These are phyloP conservation scores for Alviniconcha strummeri DNA, from an alignment of 2,888 invertebrate genomes.

Conservation along the genomic window DNA sequence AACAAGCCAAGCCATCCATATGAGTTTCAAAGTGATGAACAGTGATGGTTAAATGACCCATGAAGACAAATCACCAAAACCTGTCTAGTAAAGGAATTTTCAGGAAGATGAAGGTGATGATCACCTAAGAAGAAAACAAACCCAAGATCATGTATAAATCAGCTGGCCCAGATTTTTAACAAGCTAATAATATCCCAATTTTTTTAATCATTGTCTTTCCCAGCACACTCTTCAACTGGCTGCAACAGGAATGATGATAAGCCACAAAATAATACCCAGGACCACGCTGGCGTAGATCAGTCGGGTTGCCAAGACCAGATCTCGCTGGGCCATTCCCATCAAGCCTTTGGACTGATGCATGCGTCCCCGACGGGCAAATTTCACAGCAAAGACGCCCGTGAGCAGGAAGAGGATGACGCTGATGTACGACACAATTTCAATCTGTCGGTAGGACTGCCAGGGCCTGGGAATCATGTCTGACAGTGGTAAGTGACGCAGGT, in stretches of 20 bases:
- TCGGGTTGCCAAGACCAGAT: constrained; percentile 56
- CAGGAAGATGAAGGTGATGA: too few relatives aligned
- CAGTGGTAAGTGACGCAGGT: constrained; percentile 60
- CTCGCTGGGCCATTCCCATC: constrained; percentile 64
- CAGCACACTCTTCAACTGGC: constrained; percentile 15
- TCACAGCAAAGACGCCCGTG: constrained; percentile 59
- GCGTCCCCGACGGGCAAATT: constrained; percentile 57
- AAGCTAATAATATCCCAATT: too few relatives aligned
- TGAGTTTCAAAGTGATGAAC: too few relatives aligned
- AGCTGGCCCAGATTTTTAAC: too few relatives aligned
- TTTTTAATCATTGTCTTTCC: too few relatives aligned
- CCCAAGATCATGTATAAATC: too few relatives aligned
- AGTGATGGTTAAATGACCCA: too few relatives aligned
- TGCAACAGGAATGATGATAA: constrained; percentile 50
- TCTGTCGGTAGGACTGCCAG: constrained; percentile 62
- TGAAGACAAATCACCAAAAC: too few relatives aligned
- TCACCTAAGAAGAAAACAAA: too few relatives aligned
- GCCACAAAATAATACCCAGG: constrained; percentile 48
- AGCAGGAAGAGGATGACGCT: constrained; percentile 56
- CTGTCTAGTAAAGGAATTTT: too few relatives aligned
- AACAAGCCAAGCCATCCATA: too few relatives aligned
- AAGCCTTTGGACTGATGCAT: constrained; percentile 64
- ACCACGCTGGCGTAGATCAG: constrained; percentile 59
- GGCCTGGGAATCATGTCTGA: constrained; percentile 64
- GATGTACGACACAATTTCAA: constrained; percentile 59